A percentile compares a stretch with the other conserved stretches of the same genome.
phyloP scores from a whole-genome alignment of 1,140 invertebrate species.

The Protaetia brevitarsis region DNA sequence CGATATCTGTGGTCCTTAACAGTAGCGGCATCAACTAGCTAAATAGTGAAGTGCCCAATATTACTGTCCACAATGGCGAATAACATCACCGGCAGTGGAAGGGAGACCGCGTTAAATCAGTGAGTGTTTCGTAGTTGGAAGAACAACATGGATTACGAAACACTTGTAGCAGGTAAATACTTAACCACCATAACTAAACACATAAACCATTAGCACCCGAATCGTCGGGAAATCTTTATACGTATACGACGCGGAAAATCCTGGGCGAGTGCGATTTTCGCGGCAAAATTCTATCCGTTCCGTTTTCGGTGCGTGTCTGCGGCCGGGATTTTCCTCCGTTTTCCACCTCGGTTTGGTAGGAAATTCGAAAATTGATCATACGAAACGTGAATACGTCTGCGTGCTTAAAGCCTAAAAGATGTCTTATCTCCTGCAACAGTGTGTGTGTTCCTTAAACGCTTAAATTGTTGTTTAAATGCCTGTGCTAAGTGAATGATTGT shows the following conservation, averaged over 20 bases:
- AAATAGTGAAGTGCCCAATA: constrained; percentile 21
- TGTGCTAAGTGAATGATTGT: constrained; percentile 22
- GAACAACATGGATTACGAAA: constrained; percentile 21
- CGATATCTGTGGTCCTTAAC: constrained; percentile 6
- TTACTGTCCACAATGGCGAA: constrained; percentile 18
- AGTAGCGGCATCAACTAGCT: constrained; percentile 5
- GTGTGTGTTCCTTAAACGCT: constrained; percentile 18
- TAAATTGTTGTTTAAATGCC: constrained; percentile 22
- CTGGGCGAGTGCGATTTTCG: too few species aligned
- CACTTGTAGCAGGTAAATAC: constrained; percentile 20
- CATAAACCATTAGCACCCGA: too few species aligned
- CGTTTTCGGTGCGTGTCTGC: neutral
- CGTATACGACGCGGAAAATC: neutral
- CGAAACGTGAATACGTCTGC: neutral
- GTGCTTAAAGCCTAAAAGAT: neutral
- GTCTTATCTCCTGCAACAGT: neutral
- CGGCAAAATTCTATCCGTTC: neutral
- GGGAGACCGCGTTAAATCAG: constrained; percentile 15
- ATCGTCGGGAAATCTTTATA: neutral
- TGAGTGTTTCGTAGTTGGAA: constrained; percentile 19
- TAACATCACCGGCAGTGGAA: constrained; percentile 11
- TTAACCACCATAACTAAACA: neutral
- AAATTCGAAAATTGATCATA: neutral
- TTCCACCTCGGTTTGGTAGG: neutral
- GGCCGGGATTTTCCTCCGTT: neutral